phyloP scores from a whole-genome alignment of 2,113 vertebrate species.

The Pangasianodon hypophthalmus region DNA sequence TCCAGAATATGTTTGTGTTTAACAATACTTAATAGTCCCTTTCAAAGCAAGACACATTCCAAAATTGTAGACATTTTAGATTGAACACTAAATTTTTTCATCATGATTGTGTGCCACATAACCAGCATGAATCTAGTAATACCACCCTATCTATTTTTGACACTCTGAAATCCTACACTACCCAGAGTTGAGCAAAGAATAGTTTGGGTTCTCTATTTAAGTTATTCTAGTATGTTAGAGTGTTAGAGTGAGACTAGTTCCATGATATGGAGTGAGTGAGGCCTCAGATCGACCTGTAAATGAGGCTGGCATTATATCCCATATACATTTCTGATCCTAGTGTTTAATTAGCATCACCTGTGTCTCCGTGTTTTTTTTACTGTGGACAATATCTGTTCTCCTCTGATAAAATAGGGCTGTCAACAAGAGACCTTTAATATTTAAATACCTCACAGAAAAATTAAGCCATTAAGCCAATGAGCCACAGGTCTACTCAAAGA shows the following conservation, averaged over 20 bases:
- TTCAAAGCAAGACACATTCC: not conserved
- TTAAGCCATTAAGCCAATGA: not conserved
- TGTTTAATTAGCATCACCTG: slow-evolving; percentile 27
- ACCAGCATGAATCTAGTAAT: not conserved
- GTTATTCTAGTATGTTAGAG: not conserved
- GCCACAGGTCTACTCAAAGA: not conserved
- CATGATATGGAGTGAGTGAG: not conserved
- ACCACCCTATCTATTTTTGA: not conserved
- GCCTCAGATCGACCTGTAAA: not conserved
- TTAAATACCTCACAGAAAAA: slow-evolving; percentile 22
- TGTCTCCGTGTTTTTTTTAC: slow-evolving; percentile 12
- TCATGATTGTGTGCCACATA: not conserved
- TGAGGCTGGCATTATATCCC: slow-evolving; percentile 12
- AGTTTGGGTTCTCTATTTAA: not conserved
- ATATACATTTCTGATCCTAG: not conserved
- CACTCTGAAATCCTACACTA: not conserved
- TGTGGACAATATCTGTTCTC: slow-evolving; percentile 25
- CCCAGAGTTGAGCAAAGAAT: not conserved
- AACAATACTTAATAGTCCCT: not conserved
- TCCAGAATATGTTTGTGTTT: not conserved
- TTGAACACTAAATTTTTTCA: not conserved
- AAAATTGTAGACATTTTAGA: slow-evolving; percentile 3
- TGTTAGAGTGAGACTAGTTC: not conserved
- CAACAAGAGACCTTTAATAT: slow-evolving; percentile 37
- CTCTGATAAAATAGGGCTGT: slow-evolving; percentile 10